Percentiles rank a stretch among this genome's conserved stretches.
These are phyloP conservation scores for Pipa parva DNA, from an alignment of 2,113 vertebrate species.

Conservation along the genomic window DNA sequence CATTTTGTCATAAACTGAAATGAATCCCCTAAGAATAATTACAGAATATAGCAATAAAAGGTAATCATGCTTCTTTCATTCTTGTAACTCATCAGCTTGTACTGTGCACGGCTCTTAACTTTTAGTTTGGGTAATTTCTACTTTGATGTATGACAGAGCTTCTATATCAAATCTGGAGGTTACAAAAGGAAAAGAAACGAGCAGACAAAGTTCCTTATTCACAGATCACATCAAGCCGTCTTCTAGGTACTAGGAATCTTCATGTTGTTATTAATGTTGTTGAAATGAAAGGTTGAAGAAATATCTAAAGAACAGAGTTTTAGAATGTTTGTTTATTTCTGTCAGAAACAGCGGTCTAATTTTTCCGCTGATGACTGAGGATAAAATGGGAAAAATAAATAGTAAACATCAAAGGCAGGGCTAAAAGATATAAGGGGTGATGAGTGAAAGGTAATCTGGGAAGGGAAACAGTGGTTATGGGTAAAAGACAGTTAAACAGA, in stretches of 20 bases:
- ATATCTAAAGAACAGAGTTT: too few species aligned
- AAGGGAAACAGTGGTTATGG: too few species aligned
- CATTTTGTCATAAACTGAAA: constrained; percentile 61
- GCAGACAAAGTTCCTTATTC: background rate
- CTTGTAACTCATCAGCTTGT: constrained; percentile 39
- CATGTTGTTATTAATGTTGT: too few species aligned
- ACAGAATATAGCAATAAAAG: constrained; percentile 58
- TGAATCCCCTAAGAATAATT: constrained; percentile 60
- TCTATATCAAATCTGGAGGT: background rate
- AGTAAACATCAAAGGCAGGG: too few species aligned
- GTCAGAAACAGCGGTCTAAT: too few species aligned
- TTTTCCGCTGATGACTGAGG: too few species aligned
- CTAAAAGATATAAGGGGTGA: too few species aligned
- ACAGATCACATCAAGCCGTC: background rate
- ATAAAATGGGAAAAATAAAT: too few species aligned
- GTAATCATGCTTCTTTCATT: constrained; percentile 53
- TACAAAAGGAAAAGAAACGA: background rate
- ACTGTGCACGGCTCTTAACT: constrained; percentile 3
- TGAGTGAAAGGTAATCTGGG: too few species aligned
- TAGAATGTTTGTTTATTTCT: background rate
- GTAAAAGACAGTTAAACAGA: too few species aligned
- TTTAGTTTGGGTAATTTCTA: background rate
- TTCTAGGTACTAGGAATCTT: background rate
- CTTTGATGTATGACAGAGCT: background rate
- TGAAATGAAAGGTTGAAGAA: too few species aligned